A percentile compares a stretch with the other conserved stretches of the same genome.
phyloP scores from a whole-genome alignment of 1,140 invertebrate species.

The Drosophila mojavensis region DNA sequence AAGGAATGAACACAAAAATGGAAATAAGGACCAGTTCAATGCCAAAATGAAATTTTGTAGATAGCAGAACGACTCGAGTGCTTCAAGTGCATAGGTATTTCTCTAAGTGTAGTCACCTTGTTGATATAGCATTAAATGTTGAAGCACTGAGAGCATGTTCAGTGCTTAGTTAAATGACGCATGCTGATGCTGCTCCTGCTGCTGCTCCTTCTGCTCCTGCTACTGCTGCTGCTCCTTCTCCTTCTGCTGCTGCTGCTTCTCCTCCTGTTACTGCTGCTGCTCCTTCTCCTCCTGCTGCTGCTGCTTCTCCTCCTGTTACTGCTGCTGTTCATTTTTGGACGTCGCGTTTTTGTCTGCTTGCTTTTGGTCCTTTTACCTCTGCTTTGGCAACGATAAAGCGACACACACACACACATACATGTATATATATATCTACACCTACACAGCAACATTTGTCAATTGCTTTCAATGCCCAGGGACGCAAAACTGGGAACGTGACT shows the following conservation, averaged over 20 bases:
- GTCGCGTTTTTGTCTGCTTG: background rate
- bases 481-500: conserved; percentile 1
- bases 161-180: background rate
- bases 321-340: background rate
- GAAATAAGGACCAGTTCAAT: too few relatives aligned
- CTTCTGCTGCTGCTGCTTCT: too few relatives aligned
- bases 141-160: background rate
- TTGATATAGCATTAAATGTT: too few relatives aligned
- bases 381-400: background rate
- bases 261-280: background rate
- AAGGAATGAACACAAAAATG: too few relatives aligned
- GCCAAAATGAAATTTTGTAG: too few relatives aligned
- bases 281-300: too few relatives aligned
- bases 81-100: too few relatives aligned
- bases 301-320: too few relatives aligned
- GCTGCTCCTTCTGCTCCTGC: too few relatives aligned
- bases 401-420: background rate
- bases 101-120: too few relatives aligned
- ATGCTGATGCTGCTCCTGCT: background rate
- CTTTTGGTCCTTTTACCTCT: conserved; percentile 7
- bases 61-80: too few relatives aligned
- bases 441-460: conserved; percentile 12
- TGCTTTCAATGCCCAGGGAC: conserved; percentile 16
- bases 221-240: too few relatives aligned
- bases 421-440: background rate